Conservation (phyloP, 2,113 vertebrate genomes). For the Turnix velox region DNA sequence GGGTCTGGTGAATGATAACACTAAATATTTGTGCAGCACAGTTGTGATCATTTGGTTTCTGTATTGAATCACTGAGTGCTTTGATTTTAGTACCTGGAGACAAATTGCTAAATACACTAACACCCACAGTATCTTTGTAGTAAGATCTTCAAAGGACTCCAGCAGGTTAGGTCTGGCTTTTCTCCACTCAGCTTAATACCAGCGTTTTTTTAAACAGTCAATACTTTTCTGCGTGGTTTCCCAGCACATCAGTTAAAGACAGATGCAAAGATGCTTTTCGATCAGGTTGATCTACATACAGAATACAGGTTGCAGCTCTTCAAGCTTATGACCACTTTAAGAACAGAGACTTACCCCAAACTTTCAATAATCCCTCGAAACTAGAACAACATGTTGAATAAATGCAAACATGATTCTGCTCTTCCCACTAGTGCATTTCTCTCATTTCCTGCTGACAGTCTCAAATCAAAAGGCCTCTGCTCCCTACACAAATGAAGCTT, state of each 20-base stretch:
- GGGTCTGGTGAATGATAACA: neutral
- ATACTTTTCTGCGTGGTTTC: neutral
- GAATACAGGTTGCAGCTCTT: neutral
- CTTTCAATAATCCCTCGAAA: neutral
- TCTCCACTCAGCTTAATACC: neutral
- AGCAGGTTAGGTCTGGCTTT: conserved; percentile 25
- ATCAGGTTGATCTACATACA: neutral
- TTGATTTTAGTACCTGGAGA: conserved; percentile 52
- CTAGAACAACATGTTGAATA: neutral
- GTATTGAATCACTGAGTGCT: neutral
- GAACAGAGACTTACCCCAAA: neutral
- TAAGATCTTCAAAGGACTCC: conserved; percentile 45
- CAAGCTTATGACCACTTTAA: neutral
- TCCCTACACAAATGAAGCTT: neutral
- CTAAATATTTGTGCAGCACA: conserved; percentile 20
- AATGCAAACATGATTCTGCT: neutral
- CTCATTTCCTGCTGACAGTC: neutral
- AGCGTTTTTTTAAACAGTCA: neutral
- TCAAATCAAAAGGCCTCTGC: neutral
- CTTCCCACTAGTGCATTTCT: neutral
- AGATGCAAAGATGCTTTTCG: neutral
- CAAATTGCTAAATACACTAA: neutral
- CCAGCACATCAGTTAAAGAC: neutral
- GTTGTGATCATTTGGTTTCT: neutral
- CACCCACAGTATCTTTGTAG: neutral